These are phyloP conservation scores for Pseudococcus jackbeardsleyi DNA, from an alignment of 2,888 invertebrate species.

Conservation along the genomic window DNA sequence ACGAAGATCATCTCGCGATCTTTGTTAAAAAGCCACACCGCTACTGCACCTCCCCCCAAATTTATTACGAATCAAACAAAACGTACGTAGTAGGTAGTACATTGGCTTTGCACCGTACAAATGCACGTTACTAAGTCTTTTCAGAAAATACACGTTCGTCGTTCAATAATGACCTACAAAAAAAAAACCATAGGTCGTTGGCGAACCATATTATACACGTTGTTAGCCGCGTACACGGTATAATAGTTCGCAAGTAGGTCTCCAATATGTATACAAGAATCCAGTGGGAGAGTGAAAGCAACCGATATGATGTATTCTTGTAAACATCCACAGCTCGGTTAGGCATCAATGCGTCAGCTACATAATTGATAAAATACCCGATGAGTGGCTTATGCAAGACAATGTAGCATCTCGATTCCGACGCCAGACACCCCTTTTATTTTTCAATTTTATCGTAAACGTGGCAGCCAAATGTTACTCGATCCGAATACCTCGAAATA, in stretches of 20 bases:
- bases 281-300: constrained; percentile 63
- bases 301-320: constrained; percentile 48
- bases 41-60: not conserved
- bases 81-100: not conserved
- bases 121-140: not conserved
- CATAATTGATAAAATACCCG: constrained; percentile 33
- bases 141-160: not conserved
- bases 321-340: constrained; percentile 20
- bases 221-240: not conserved
- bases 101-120: not conserved
- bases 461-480: not conserved
- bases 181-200: constrained; percentile 60
- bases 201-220: constrained; percentile 56
- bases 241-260: constrained; percentile 63
- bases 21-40: not conserved
- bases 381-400: constrained; percentile 15
- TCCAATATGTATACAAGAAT: constrained; percentile 53
- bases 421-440: constrained; percentile 12
- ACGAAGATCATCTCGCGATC: constrained; percentile 40
- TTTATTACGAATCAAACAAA: not conserved
- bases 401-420: not conserved
- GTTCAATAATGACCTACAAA: constrained; percentile 58
- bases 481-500: not conserved
- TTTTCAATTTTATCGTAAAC: not conserved
- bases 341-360: constrained; percentile 28